These are phyloP conservation scores for Cephus cinctus DNA, from an alignment of 1,140 invertebrate genomes.

Conservation along the genomic window DNA sequence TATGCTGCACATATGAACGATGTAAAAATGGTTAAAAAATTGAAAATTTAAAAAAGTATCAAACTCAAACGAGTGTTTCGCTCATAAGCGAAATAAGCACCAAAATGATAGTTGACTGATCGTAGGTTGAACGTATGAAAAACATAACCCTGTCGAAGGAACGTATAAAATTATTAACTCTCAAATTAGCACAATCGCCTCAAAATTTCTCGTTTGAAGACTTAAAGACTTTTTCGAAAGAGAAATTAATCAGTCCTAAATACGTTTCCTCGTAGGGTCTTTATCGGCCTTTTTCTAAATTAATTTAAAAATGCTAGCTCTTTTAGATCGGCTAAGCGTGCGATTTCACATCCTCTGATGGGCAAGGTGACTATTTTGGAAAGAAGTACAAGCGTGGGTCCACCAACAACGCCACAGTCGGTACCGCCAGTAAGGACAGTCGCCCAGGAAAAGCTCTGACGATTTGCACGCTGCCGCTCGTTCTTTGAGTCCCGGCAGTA, in stretches of 20 bases:
- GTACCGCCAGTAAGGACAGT: conserved; percentile 30
- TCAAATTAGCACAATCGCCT: too few species aligned
- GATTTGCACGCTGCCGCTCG: conserved; percentile 50
- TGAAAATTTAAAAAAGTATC: background rate
- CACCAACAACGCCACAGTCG: conserved; percentile 26
- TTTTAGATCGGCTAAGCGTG: conserved; percentile 50
- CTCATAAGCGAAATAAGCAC: conserved; percentile 3
- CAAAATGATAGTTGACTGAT: conserved; percentile 3
- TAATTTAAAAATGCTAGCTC: conserved; percentile 28
- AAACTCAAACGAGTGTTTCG: background rate
- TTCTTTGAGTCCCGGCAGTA: conserved; percentile 49
- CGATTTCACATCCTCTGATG: conserved; percentile 41
- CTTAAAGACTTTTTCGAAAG: too few species aligned
- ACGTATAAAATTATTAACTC: too few species aligned
- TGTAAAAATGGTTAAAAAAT: too few species aligned
- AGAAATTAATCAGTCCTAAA: too few species aligned
- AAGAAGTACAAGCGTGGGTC: conserved; percentile 48
- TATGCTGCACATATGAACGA: conserved; percentile 21
- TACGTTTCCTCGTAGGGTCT: too few species aligned
- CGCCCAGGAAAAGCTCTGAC: conserved; percentile 50
- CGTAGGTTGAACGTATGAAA: too few species aligned
- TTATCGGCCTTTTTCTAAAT: too few species aligned
- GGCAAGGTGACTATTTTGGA: conserved; percentile 36
- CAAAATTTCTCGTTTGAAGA: too few species aligned
- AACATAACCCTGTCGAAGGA: too few species aligned